Conservation (phyloP, 2,888 invertebrate species). For the Pristionchus fissidentatus region DNA sequence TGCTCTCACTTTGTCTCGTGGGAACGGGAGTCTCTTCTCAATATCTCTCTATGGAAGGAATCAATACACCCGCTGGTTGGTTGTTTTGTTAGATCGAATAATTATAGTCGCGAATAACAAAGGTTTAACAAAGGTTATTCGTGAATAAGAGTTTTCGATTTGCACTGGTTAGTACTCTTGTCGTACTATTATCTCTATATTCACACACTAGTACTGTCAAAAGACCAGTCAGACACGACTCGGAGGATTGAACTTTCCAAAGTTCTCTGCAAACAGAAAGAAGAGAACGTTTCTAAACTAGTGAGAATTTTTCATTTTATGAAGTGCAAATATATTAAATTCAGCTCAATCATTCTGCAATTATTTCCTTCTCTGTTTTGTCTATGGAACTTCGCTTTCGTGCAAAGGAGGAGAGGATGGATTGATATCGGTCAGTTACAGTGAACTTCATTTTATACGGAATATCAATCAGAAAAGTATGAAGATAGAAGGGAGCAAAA, state of each 20-base stretch:
- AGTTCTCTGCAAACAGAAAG: background rate
- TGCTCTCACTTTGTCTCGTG: constrained; percentile 85
- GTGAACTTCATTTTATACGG: too few species aligned
- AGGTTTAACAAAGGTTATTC: too few species aligned
- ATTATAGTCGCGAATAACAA: too few species aligned
- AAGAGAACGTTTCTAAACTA: background rate
- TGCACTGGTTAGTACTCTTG: too few species aligned
- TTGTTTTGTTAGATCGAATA: constrained; percentile 56
- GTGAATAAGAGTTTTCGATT: too few species aligned
- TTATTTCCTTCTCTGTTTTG: constrained; percentile 85
- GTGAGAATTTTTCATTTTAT: background rate
- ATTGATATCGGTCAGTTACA: constrained; percentile 49
- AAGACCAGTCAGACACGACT: too few species aligned
- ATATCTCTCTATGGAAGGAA: constrained; percentile 81
- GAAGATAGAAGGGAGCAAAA: background rate
- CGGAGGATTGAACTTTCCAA: too few species aligned
- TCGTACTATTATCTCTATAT: too few species aligned
- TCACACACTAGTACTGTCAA: too few species aligned
- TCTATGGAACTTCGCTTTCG: constrained; percentile 85
- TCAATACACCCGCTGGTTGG: constrained; percentile 84
- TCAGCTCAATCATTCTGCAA: constrained; percentile 86
- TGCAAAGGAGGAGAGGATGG: constrained; percentile 77
- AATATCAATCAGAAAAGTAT: background rate
- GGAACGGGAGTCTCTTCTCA: constrained; percentile 85
- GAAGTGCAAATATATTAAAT: background rate